Evolutionary conservation across 1,140 invertebrate species (phyloP).

Genomic region (Elymnias hypermnestra): DNA sequence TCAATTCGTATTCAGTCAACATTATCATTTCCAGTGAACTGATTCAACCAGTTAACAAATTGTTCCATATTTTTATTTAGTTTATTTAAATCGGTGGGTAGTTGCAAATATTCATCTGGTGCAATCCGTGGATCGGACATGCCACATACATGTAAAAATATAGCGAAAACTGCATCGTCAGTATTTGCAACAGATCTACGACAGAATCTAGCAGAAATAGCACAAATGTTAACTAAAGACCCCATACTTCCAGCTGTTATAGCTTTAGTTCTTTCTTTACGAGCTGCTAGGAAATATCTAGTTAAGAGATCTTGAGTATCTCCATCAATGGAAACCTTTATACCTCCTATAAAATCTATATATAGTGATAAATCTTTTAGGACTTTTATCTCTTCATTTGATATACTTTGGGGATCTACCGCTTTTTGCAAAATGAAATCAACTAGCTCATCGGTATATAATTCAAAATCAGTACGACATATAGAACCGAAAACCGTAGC

Average conservation of each 20-base stretch:
- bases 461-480: slow-evolving; percentile 47
- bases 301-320: slow-evolving; percentile 39
- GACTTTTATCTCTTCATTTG: slow-evolving; percentile 36
- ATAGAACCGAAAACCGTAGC: slow-evolving; percentile 52
- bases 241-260: slow-evolving; percentile 44
- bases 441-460: slow-evolving; percentile 43
- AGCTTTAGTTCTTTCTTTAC: slow-evolving; percentile 40
- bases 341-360: slow-evolving; percentile 46
- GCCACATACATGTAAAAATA: slow-evolving; percentile 59
- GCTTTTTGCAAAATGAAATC: slow-evolving; percentile 41
- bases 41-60: slow-evolving; percentile 54
- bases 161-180: slow-evolving; percentile 57
- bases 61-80: slow-evolving; percentile 39
- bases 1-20: too few species aligned
- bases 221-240: slow-evolving; percentile 37
- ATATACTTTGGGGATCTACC: slow-evolving; percentile 25
- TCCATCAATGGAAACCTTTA: slow-evolving; percentile 36
- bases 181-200: slow-evolving; percentile 38
- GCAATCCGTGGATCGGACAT: slow-evolving; percentile 49
- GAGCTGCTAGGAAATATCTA: slow-evolving; percentile 55
- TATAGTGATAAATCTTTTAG: slow-evolving; percentile 41
- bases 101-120: slow-evolving; percentile 52
- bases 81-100: slow-evolving; percentile 43
- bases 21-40: slow-evolving; percentile 38
- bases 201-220: slow-evolving; percentile 53